Evolutionary conservation across 2,113 vertebrate species (phyloP).

Genomic region (Arvicanthis niloticus): DNA sequence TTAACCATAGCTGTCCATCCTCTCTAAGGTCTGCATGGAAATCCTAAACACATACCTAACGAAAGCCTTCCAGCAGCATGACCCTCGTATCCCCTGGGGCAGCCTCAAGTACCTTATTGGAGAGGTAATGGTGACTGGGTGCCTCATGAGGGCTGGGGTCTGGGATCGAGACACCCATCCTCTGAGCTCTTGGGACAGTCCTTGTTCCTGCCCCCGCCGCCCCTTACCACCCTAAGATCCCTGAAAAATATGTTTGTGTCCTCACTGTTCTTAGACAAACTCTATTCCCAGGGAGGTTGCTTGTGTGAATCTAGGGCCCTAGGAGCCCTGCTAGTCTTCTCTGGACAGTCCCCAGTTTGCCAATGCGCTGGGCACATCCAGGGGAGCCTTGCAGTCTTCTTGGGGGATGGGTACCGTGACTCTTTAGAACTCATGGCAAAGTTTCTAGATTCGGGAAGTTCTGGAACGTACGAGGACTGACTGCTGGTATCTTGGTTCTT

Average conservation of each 20-base stretch:
- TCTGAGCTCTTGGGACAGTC: background rate
- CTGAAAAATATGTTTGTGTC: background rate
- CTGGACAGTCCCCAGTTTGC: background rate
- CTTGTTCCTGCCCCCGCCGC: background rate
- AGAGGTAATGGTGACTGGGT: constrained; percentile 88
- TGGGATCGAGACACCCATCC: background rate
- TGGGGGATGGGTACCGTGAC: background rate
- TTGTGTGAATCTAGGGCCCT: fast-evolving
- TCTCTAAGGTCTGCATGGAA: constrained; percentile 96
- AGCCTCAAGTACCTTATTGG: constrained; percentile 98
- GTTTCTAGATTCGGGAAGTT: background rate
- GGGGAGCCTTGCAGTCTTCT: background rate
- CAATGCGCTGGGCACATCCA: fast-evolving
- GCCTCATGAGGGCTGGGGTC: background rate
- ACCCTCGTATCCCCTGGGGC: constrained; percentile 94
- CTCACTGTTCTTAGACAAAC: background rate
- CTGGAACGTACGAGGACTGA: background rate
- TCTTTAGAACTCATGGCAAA: background rate
- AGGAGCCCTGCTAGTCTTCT: background rate
- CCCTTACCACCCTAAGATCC: background rate
- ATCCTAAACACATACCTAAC: constrained; percentile 95
- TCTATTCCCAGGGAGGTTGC: fast-evolving
- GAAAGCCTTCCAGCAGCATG: constrained; percentile 92
- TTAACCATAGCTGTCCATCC: fast-evolving
- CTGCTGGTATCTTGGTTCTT: background rate